Conservation (phyloP, 2,797 vertebrate species). For the Pseudochaenichthys georgianus region DNA sequence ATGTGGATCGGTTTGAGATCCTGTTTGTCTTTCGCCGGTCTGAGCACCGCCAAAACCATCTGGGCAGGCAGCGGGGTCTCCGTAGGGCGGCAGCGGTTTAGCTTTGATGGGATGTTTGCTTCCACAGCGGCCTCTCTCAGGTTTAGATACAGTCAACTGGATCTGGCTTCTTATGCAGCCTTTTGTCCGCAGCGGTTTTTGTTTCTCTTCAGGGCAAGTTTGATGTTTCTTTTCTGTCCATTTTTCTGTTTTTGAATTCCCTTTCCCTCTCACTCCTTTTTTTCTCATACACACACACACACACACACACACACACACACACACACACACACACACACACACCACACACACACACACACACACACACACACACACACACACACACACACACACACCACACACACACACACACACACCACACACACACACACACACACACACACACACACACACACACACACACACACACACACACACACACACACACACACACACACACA, state of each 20-base stretch:
- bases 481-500: constrained; percentile 24
- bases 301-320: constrained; percentile 24
- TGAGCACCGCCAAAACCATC: constrained; percentile 60
- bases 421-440: no score
- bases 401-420: no score
- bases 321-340: constrained; percentile 17
- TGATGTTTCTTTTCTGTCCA: constrained; percentile 6
- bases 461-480: constrained; percentile 29
- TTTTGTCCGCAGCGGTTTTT: constrained; percentile 30
- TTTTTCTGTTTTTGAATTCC: constrained; percentile 1
- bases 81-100: constrained; percentile 34
- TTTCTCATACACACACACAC: constrained; percentile 34
- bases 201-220: constrained; percentile 15
- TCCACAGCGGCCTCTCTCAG: constrained; percentile 34
- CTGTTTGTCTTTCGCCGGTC: constrained; percentile 65
- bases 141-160: constrained; percentile 28
- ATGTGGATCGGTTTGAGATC: constrained; percentile 30
- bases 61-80: constrained; percentile 40
- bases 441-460: no score
- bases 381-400: no score
- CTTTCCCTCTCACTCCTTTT: neutral
- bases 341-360: constrained; percentile 23
- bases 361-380: no score
- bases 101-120: constrained; percentile 58
- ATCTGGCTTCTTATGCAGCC: neutral